Evolutionary conservation across 2,888 invertebrate species (phyloP).

Genomic region (Podotricha telesiphe): DNA sequence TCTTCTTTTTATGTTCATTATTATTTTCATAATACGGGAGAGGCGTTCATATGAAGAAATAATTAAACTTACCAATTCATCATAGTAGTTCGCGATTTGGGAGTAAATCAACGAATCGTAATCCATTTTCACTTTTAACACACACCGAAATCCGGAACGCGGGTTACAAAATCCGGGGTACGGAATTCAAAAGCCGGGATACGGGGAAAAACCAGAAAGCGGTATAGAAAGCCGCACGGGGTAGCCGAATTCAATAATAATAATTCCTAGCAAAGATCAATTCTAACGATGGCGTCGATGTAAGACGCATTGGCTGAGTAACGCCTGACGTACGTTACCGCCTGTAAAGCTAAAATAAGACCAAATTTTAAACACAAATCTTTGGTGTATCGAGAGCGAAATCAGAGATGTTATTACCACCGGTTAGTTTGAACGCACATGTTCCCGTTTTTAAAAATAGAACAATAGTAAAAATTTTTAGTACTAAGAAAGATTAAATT

Average conservation of each 20-base stretch:
- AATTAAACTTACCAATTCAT: slow-evolving; percentile 79
- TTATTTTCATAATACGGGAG: too few relatives aligned
- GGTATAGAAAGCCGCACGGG: slow-evolving; percentile 11
- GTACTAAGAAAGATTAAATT: too few relatives aligned
- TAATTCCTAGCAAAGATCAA: slow-evolving; percentile 47
- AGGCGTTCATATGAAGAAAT: not conserved
- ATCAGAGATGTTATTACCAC: slow-evolving; percentile 67
- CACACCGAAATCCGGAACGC: slow-evolving; percentile 44
- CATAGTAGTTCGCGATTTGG: slow-evolving; percentile 86
- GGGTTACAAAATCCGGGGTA: slow-evolving; percentile 38
- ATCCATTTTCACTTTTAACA: slow-evolving; percentile 77
- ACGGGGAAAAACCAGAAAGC: slow-evolving; percentile 24
- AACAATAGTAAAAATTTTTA: not conserved
- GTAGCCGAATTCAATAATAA: not conserved
- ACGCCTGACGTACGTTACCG: slow-evolving; percentile 79
- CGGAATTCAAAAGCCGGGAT: not conserved
- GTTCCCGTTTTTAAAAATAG: too few relatives aligned
- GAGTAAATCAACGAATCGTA: slow-evolving; percentile 86
- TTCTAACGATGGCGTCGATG: slow-evolving; percentile 67
- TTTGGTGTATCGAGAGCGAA: slow-evolving; percentile 66
- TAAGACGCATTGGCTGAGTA: slow-evolving; percentile 80
- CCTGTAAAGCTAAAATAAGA: slow-evolving; percentile 84
- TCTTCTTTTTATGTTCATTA: too few relatives aligned
- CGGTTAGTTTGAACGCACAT: slow-evolving; percentile 20
- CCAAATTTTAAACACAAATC: slow-evolving; percentile 84